Evolutionary conservation across 2,113 vertebrate species (phyloP).

Genomic region (Bubo scandiacus): DNA sequence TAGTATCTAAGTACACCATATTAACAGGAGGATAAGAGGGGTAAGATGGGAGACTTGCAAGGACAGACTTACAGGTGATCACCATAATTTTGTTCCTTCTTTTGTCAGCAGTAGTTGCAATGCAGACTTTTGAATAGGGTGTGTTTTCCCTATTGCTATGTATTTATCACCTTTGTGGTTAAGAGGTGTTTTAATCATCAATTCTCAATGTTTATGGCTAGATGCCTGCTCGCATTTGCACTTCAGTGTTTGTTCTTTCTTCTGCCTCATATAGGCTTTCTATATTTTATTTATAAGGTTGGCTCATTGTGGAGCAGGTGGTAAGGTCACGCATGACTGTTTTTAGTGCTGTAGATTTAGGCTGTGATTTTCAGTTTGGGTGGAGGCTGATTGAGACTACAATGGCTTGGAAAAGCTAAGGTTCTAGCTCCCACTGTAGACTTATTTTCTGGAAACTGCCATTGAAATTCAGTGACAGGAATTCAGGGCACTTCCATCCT

Average conservation of each 20-base stretch:
- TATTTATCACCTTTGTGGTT: conserved; percentile 36
- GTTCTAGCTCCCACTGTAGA: neutral
- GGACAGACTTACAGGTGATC: neutral
- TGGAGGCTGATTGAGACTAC: neutral
- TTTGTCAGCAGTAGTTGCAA: neutral
- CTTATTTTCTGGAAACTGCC: neutral
- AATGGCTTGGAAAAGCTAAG: neutral
- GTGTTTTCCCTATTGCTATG: neutral
- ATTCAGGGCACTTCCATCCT: neutral
- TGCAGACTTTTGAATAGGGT: neutral
- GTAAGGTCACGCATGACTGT: conserved; percentile 60
- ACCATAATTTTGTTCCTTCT: neutral
- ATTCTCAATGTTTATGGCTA: conserved; percentile 48
- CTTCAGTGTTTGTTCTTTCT: conserved; percentile 53
- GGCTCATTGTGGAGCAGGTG: conserved; percentile 58
- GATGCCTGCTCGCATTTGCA: conserved; percentile 42
- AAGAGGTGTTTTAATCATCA: conserved; percentile 19
- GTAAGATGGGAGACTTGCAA: neutral
- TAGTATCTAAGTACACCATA: neutral
- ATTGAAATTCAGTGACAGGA: neutral
- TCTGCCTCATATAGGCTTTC: conserved; percentile 43
- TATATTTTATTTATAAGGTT: conserved; percentile 65
- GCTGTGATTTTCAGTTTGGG: conserved; percentile 49
- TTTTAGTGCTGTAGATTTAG: conserved; percentile 47
- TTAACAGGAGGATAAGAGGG: neutral